phyloP scores from a whole-genome alignment of 1,140 invertebrate species.

The Luehdorfia chinensis region DNA sequence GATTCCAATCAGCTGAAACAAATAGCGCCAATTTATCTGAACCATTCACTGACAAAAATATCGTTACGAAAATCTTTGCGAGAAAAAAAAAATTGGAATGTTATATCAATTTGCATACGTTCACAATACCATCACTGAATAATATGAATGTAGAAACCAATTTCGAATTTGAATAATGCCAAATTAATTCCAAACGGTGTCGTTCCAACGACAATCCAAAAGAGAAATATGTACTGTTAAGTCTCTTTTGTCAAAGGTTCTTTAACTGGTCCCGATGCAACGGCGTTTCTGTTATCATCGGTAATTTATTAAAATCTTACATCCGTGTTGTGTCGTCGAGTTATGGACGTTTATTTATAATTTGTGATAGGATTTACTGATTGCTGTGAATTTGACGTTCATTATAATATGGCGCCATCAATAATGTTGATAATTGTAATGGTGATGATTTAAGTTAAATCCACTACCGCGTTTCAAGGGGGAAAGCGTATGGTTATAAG shows the following conservation, averaged over 20 bases:
- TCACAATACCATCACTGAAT: background rate
- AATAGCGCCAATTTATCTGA: conserved; percentile 53
- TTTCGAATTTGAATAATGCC: conserved; percentile 12
- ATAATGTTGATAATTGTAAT: conserved; percentile 11
- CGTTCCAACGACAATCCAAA: background rate
- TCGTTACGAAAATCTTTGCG: conserved; percentile 3
- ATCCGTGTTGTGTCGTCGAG: conserved; percentile 7
- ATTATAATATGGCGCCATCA: conserved; percentile 15
- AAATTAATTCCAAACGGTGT: conserved; percentile 14
- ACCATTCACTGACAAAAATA: conserved; percentile 6
- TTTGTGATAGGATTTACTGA: conserved; percentile 10
- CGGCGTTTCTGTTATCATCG: conserved; percentile 14
- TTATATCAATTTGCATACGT: conserved; percentile 13
- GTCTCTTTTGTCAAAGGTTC: conserved; percentile 14
- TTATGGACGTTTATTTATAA: conserved; percentile 17
- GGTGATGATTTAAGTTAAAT: conserved; percentile 10
- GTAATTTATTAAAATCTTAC: conserved; percentile 17
- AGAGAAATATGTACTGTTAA: conserved; percentile 14
- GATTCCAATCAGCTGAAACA: conserved; percentile 61
- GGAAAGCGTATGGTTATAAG: conserved; percentile 5
- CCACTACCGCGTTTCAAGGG: conserved; percentile 9
- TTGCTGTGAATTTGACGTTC: conserved; percentile 12
- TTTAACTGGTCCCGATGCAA: conserved; percentile 4
- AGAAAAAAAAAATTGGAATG: conserved; percentile 6
- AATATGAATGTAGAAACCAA: conserved; percentile 1